Evolutionary conservation across 2,888 invertebrate species (phyloP).

Genomic region (Diaphora mendica): DNA sequence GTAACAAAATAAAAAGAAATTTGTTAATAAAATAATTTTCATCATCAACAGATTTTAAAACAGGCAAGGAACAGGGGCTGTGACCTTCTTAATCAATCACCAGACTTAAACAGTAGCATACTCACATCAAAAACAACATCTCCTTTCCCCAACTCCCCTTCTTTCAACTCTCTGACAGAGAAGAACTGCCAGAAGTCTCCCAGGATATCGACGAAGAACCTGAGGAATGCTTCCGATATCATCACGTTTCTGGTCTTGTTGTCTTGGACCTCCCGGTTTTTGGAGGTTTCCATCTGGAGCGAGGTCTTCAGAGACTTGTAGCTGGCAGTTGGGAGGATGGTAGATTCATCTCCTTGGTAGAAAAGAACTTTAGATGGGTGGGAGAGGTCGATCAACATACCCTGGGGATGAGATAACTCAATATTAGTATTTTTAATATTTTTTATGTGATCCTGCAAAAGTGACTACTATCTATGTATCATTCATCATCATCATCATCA

Average conservation of each 20-base stretch:
- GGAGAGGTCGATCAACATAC: constrained; percentile 91
- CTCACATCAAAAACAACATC: constrained; percentile 79
- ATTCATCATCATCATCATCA: too few relatives aligned
- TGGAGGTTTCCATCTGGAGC: constrained; percentile 75
- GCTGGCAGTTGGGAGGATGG: constrained; percentile 90
- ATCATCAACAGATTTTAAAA: too few relatives aligned
- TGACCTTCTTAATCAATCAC: neutral
- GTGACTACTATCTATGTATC: too few relatives aligned
- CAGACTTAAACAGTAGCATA: too few relatives aligned
- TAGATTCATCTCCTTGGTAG: constrained; percentile 91
- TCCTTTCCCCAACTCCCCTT: constrained; percentile 68
- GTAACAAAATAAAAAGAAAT: constrained; percentile 59
- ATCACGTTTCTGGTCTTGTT: constrained; percentile 89
- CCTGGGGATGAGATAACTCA: constrained; percentile 75
- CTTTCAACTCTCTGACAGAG: constrained; percentile 63
- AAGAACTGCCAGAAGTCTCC: constrained; percentile 89
- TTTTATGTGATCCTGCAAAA: too few relatives aligned
- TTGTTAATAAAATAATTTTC: too few relatives aligned
- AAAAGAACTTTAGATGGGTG: constrained; percentile 86
- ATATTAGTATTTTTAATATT: neutral
- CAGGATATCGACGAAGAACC: constrained; percentile 92
- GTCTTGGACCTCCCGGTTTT: constrained; percentile 66
- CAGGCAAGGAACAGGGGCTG: too few relatives aligned
- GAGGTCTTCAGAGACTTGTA: constrained; percentile 89
- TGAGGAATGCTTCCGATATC: constrained; percentile 91